These are phyloP conservation scores for Drosophila pruinosa DNA, from an alignment of 1,140 invertebrate genomes.

Conservation along the genomic window DNA sequence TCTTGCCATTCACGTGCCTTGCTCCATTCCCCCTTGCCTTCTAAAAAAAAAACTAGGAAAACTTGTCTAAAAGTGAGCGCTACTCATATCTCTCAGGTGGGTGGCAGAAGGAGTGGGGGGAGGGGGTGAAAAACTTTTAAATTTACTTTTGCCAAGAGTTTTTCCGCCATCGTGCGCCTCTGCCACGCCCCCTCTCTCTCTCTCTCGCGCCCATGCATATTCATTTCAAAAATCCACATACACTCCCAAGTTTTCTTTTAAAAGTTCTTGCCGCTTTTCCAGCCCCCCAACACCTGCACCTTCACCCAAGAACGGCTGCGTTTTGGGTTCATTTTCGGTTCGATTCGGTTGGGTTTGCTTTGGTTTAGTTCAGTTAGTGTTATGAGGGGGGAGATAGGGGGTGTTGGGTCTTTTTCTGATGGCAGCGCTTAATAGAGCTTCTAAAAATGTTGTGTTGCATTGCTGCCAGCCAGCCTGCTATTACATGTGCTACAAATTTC, in stretches of 20 bases:
- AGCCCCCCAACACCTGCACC: too few species aligned
- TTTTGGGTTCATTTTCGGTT: background rate
- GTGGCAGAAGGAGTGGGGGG: background rate
- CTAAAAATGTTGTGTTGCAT: conserved; percentile 64
- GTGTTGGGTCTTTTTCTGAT: background rate
- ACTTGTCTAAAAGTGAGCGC: conserved; percentile 76
- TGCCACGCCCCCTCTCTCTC: too few species aligned
- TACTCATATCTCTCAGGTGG: conserved; percentile 61
- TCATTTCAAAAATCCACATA: conserved; percentile 69
- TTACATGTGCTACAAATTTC: conserved; percentile 74
- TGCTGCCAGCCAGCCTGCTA: conserved; percentile 48
- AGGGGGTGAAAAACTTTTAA: conserved; percentile 74
- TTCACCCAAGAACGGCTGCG: background rate
- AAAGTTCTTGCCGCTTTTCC: conserved; percentile 42
- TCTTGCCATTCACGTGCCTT: conserved; percentile 31
- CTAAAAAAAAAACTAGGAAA: conserved; percentile 65
- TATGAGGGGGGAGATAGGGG: background rate
- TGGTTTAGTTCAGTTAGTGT: too few species aligned
- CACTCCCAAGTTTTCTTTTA: conserved; percentile 65
- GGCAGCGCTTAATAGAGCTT: conserved; percentile 76
- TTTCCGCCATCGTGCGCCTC: conserved; percentile 38
- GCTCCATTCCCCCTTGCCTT: background rate
- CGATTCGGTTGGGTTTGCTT: background rate
- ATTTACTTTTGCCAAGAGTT: conserved; percentile 81
- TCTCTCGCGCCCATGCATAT: conserved; percentile 60